A percentile compares a stretch with the other conserved stretches of the same genome.
These are phyloP conservation scores for Nasonia giraulti DNA, from an alignment of 1,140 invertebrate genomes.

Conservation along the genomic window DNA sequence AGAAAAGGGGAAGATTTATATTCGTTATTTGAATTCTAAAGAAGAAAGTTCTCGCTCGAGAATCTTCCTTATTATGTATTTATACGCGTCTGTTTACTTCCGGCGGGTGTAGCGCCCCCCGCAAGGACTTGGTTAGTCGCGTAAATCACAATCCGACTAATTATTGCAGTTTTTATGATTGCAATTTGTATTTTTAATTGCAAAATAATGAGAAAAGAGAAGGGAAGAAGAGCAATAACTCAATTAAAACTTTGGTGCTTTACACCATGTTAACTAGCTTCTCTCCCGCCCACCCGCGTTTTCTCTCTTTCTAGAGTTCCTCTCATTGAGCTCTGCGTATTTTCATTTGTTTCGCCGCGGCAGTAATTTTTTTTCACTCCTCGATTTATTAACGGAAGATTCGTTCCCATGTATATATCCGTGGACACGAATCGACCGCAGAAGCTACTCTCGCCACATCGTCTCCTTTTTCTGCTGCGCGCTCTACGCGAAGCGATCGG, in stretches of 20 bases:
- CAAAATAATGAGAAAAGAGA: slow-evolving; percentile 33
- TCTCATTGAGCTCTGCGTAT: neutral
- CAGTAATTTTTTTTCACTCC: neutral
- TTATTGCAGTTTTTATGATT: slow-evolving; percentile 15
- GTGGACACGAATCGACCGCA: neutral
- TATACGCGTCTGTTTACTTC: neutral
- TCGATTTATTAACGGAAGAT: slow-evolving; percentile 18
- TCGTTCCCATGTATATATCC: neutral
- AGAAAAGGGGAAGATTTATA: too few relatives aligned
- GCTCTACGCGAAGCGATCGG: neutral
- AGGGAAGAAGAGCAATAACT: slow-evolving; percentile 16
- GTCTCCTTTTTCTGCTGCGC: neutral
- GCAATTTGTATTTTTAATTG: slow-evolving; percentile 33
- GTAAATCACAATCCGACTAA: neutral
- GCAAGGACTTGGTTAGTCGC: neutral
- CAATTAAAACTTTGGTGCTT: slow-evolving; percentile 34
- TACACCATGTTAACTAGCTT: slow-evolving; percentile 5
- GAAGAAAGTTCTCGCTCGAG: neutral
- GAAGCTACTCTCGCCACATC: neutral
- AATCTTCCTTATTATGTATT: neutral
- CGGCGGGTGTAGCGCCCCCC: too few relatives aligned
- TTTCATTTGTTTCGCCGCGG: neutral
- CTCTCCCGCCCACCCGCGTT: neutral
- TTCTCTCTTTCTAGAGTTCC: neutral
- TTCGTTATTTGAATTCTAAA: too few relatives aligned